phyloP scores from a whole-genome alignment of 2,113 vertebrate species.

The Silurus asotus region DNA sequence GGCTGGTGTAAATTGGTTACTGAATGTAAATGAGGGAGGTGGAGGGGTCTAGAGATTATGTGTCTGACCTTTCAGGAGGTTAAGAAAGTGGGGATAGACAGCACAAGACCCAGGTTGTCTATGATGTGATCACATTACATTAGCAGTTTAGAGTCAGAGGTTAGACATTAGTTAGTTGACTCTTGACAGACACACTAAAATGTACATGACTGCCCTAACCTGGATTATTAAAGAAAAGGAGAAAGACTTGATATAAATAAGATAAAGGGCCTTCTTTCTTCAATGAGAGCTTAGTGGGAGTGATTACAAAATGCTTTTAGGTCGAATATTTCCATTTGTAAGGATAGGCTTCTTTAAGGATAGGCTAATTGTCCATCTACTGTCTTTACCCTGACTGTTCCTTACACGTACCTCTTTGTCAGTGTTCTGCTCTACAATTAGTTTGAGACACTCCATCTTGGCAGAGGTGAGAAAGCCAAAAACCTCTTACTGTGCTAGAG shows the following conservation, averaged over 20 bases:
- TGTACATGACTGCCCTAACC: neutral
- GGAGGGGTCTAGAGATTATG: conserved; percentile 4
- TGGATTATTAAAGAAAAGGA: neutral
- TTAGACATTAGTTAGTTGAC: conserved; percentile 30
- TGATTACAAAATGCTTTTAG: neutral
- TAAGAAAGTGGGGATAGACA: conserved; percentile 31
- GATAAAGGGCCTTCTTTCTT: neutral
- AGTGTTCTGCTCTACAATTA: conserved; percentile 15
- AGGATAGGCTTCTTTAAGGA: too few relatives aligned
- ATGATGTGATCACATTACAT: conserved; percentile 22
- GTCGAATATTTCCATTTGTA: neutral
- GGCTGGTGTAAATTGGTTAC: neutral
- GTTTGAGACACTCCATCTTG: neutral
- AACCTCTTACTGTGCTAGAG: conserved; percentile 10
- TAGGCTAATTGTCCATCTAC: neutral
- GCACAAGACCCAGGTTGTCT: conserved; percentile 18
- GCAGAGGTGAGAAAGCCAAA: conserved; percentile 13
- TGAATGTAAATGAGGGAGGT: neutral
- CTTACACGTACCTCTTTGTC: conserved; percentile 24
- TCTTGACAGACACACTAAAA: neutral
- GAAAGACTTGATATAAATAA: neutral
- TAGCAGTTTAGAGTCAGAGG: conserved; percentile 29
- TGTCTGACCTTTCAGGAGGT: conserved; percentile 25
- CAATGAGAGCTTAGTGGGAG: neutral
- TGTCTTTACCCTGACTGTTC: conserved; percentile 25